phyloP scores from a whole-genome alignment of 92 coral and sea anemone genomes.

The Siderastrea siderea region DNA sequence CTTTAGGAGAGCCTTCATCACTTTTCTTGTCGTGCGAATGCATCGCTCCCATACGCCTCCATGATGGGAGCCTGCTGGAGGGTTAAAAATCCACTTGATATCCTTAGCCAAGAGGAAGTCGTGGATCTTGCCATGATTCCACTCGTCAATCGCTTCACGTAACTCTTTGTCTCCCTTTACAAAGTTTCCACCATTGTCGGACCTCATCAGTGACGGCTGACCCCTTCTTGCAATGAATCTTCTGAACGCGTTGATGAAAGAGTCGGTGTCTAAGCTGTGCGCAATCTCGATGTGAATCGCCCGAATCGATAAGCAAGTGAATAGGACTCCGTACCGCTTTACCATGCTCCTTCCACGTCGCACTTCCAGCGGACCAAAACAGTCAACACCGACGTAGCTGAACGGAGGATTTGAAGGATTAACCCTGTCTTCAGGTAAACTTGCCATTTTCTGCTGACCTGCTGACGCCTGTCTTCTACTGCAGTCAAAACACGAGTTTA shows the following conservation, averaged over 20 bases:
- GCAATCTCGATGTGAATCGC: slow-evolving; percentile 29
- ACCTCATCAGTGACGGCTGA: slow-evolving; percentile 19
- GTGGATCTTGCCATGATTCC: no score
- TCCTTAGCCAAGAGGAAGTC: no score
- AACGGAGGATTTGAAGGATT: slow-evolving; percentile 67
- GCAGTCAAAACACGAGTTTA: no score
- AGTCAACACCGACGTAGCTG: slow-evolving; percentile 61
- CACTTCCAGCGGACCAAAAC: slow-evolving; percentile 55
- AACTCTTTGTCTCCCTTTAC: slow-evolving; percentile 9
- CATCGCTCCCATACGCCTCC: no score
- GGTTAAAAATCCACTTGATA: no score
- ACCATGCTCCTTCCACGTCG: slow-evolving; percentile 3
- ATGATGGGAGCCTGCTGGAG: no score
- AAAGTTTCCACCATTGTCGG: slow-evolving; percentile 53
- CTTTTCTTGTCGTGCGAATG: no score
- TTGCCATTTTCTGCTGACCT: no score
- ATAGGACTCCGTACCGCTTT: slow-evolving; percentile 21
- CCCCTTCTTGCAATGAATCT: slow-evolving; percentile 48
- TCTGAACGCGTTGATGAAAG: slow-evolving; percentile 36
- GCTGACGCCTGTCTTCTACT: no score
- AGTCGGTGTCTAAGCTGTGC: slow-evolving; percentile 7
- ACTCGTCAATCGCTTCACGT: no score
- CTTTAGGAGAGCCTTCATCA: no score
- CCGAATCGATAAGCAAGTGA: slow-evolving; percentile 18
- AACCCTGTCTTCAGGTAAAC: not conserved